These are phyloP conservation scores for Entomyzon cyanotis DNA, from an alignment of 2,113 vertebrate species.

Conservation along the genomic window DNA sequence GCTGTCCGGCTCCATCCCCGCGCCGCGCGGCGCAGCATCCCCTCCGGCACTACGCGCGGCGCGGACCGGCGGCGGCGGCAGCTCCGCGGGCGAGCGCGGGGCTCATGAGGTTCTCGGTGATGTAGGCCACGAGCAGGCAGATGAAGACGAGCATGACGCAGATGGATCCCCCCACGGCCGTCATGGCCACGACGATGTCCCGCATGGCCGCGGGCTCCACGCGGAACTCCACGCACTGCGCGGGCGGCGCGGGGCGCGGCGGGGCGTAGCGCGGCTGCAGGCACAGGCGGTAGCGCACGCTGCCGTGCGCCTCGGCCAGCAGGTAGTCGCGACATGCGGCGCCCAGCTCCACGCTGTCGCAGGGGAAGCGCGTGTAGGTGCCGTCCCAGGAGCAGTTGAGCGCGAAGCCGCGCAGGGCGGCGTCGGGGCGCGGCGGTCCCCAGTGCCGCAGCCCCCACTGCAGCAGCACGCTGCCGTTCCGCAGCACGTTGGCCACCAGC, in stretches of 20 bases:
- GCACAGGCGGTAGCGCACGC: conserved; percentile 92
- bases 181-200: conserved; percentile 97
- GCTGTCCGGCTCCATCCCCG: not conserved
- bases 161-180: conserved; percentile 94
- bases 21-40: not conserved
- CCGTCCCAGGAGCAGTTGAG: conserved; percentile 96
- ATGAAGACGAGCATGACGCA: conserved; percentile 98
- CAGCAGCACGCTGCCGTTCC: conserved; percentile 89
- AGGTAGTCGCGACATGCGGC: conserved; percentile 88
- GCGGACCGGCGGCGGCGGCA: conserved; percentile 55
- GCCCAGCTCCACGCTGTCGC: conserved; percentile 86
- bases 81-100: not conserved
- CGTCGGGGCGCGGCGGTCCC: conserved; percentile 3
- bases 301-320: conserved; percentile 87
- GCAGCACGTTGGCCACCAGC: conserved; percentile 86
- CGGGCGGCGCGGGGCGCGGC: conserved; percentile 31
- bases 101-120: conserved; percentile 92
- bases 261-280: conserved; percentile 73
- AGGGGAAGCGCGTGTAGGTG: conserved; percentile 91
- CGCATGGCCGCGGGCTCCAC: conserved; percentile 88
- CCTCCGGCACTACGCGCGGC: not conserved
- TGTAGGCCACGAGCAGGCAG: conserved; percentile 95
- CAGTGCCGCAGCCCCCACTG: conserved; percentile 79
- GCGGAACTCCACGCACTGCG: conserved; percentile 89
- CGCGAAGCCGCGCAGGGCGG: conserved; percentile 78